Base-by-base conservation (phyloP, 2,888 invertebrate genomes). In the Neocrepidodera transversa region DNA sequence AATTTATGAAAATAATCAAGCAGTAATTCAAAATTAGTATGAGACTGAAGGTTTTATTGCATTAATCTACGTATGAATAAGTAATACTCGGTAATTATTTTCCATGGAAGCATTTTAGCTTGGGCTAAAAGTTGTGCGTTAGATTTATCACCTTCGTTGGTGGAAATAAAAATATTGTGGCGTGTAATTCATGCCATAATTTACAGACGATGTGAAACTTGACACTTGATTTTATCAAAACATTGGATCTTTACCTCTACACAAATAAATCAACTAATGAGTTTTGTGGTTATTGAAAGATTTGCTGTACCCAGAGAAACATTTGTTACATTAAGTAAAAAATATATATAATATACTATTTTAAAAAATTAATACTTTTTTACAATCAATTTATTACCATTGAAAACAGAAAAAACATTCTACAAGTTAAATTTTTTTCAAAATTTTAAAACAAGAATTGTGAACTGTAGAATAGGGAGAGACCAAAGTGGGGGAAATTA, bases 211-310 rank as follows among this genome's bases (percentile, higher is more conserved):
- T 62, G 54, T 62, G 67, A 62, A 66, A 68, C 60, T 51, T 57
- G 65, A 67, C 65, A 64, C 68, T 58, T 30, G 59, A 50, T 58
- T 58, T 61, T 66, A 63, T 60, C 66, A 66, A 67, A 62, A 67
- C 64, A 63, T 62, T 62, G 64, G 62, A 67, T 66, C 63, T 62
- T 56, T 55, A 62, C 60, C 59, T 57, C 57, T 63, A 61, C 60
- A 54, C 42, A 61, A 63, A 66, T 67, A 66, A 64, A 63, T 66
- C 61, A 66, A 63, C 62, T 64, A 67, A 67, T 64, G 64, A 65
- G 58, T 62, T 49, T 67, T 51, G 64, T 48, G 53, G 65, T 65
- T 65, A 64, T 65, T 62, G n/a, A n/a, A n/a, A n/a, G n/a, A n/a
- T n/a, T n/a, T n/a, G n/a, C n/a, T n/a, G n/a, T n/a, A n/a, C n/a